Conservation (phyloP, 2,888 invertebrate species). For the Harpalus rubripes region DNA sequence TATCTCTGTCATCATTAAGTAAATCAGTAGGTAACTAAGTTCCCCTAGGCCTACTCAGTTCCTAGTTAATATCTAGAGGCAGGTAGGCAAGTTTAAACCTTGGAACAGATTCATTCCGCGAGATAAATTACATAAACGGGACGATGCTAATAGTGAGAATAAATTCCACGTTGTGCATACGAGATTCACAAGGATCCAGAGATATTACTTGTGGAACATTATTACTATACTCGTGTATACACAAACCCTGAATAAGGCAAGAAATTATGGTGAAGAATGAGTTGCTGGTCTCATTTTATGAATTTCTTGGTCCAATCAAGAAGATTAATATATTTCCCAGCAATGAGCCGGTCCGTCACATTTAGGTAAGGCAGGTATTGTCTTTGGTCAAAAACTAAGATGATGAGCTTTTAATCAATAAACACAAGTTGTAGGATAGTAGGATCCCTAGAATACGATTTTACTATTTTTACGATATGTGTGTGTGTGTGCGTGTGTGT, state of each 20-base stretch:
- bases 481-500: too few relatives aligned
- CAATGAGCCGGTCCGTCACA: too few relatives aligned
- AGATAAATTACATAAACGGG: constrained; percentile 44
- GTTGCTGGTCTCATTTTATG: too few relatives aligned
- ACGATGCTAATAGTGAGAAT: constrained; percentile 37
- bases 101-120: constrained; percentile 25
- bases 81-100: background rate
- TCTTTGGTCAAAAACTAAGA: too few relatives aligned
- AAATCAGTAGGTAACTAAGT: constrained; percentile 2
- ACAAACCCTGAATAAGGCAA: background rate
- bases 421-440: too few relatives aligned
- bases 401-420: too few relatives aligned
- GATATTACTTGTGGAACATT: background rate
- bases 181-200: background rate
- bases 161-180: constrained; percentile 22
- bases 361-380: too few relatives aligned
- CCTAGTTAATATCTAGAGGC: background rate
- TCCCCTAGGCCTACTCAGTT: background rate
- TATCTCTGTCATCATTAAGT: background rate
- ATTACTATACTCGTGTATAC: background rate
- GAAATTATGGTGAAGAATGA: background rate
- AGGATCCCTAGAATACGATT: too few relatives aligned
- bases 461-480: too few relatives aligned
- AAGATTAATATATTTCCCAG: too few relatives aligned
- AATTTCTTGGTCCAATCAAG: too few relatives aligned